Evolutionary conservation across 1,140 invertebrate species (phyloP), one percentile per base, ranked within the genome.

Genomic region (Trichoplusia ni): DNA sequence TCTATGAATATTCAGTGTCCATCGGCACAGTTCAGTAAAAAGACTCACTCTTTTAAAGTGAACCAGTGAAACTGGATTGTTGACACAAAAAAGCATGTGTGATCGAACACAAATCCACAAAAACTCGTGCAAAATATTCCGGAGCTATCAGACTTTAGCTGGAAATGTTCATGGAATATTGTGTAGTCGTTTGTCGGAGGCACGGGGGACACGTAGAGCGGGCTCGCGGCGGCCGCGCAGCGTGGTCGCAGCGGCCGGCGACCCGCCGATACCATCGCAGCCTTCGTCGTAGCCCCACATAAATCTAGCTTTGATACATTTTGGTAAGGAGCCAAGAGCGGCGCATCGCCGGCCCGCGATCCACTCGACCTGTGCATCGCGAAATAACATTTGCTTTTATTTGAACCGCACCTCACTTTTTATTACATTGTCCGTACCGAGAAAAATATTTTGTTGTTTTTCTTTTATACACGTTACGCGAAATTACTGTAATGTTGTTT

Each of bases 241-340:
- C 27, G 47, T 19, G 54, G 19, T 51, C 14, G 56, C 14, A 42
- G 29, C 66, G 46, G 64, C 38, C 14, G 13, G 67, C 62, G n/a
- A n/a, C n/a, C 68, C 69, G 74, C 56, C 69, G 85, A 90, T 90
- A 88, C 75, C 64, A 87, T 87, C 84, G 71, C 68, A 74, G 78
- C 73, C 79, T 82, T 86, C 86, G 78, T 81, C 80, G 79, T 82
- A 61, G 63, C 53, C 65, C 65, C 77, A 81, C 87, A 90, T 89
- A 90, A 90, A 90, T 90, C 86, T 87, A 71, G 77, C 81, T 90
- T 85, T 84, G 87, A 89, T 85, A 86, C 78, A 83, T 89, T 88
- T 88, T 88, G 85, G 87, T 90, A 82, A 77, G 65, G 78, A 81
- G 85, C 85, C 87, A 90, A 88, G 71, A 75, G 67, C 73, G 59